Conservation (phyloP, 2,888 invertebrate genomes). For the Eueremaeus valkanovi region DNA sequence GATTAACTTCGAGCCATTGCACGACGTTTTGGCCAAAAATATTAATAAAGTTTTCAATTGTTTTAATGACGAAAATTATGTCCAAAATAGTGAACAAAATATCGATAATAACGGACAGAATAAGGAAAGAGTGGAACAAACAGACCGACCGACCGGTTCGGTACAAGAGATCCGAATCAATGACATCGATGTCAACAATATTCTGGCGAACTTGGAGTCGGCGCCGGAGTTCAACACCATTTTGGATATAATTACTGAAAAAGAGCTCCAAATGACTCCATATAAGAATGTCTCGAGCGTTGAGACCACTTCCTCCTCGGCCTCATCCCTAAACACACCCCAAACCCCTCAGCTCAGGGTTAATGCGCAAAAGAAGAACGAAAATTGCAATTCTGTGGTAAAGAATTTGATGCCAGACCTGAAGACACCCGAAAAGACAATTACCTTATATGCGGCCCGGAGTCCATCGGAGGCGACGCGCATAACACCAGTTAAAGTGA, state of each 20-base stretch:
- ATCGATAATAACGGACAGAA: neutral
- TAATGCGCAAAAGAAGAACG: neutral
- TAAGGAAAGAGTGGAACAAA: neutral
- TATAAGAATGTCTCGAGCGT: conserved; percentile 17
- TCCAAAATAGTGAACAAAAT: neutral
- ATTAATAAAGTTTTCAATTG: conserved; percentile 31
- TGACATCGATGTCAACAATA: neutral
- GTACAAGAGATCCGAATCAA: neutral
- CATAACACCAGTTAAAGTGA: conserved; percentile 10
- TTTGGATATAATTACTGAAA: conserved; percentile 25
- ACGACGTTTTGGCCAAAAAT: conserved; percentile 37
- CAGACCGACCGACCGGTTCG: neutral
- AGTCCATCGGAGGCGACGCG: neutral
- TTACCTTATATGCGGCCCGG: neutral
- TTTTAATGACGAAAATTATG: neutral
- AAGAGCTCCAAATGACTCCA: conserved; percentile 33
- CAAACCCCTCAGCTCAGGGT: neutral
- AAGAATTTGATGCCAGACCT: conserved; percentile 25
- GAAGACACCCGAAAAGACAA: conserved; percentile 20
- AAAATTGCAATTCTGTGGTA: neutral
- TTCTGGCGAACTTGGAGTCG: neutral
- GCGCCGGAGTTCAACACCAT: conserved; percentile 31
- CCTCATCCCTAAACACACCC: conserved; percentile 15
- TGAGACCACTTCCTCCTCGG: neutral
- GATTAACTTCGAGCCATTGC: conserved; percentile 38